Evolutionary conservation across 2,888 invertebrate genomes (phyloP), one percentile per base, ranked within the genome.

Genomic region (Chalcosyrphus nemorum): DNA sequence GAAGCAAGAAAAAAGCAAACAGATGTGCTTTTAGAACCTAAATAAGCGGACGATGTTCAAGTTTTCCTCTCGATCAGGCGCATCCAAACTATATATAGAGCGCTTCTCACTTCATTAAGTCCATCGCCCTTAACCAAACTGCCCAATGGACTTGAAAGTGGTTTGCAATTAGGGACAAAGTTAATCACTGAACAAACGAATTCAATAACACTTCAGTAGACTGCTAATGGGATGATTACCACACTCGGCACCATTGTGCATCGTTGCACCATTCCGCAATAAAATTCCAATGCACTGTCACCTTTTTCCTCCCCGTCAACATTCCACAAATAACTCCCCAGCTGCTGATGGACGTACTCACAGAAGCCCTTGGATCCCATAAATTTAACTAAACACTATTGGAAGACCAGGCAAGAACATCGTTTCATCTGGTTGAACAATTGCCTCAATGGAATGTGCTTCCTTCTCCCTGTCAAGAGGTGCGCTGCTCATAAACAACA

Each of bases 391-490:
- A 38, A 38, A 38, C 38, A 13, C 38, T 38, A 5, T 4, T 13
- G 13, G n/a, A 9, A n/a, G n/a, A n/a, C 4, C 4, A 7, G 7
- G 35, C 13, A 13, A 13, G 17, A 54, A 3, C 0, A 29, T 5
- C 24, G n/a, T 24, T n/a, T 24, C 47, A 47, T 7, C 47, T 56
- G n/a, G 47, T 13, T 47, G 19, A 9, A 15, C 63, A 65, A 65
- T 65, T 65, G 50, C 21, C 47, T 13, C 3, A 5, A 35, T n/a
- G 7, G 50, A 65, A 65, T 65, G 32, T 35, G 13, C 47, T 47
- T 59, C 47, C 47, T 63, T 35, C 32, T 47, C 4, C 17, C 13
- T 43, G 13, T 19, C 32, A n/a, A n/a, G n/a, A n/a, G n/a, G n/a
- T n/a, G n/a, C n/a, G 29, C 13, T 4, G 15, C 29, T 47, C 19